Percentiles rank a stretch among this genome's conserved stretches.
Evolutionary conservation across 2,113 vertebrate genomes (phyloP).

Genomic region (Camelus bactrianus): DNA sequence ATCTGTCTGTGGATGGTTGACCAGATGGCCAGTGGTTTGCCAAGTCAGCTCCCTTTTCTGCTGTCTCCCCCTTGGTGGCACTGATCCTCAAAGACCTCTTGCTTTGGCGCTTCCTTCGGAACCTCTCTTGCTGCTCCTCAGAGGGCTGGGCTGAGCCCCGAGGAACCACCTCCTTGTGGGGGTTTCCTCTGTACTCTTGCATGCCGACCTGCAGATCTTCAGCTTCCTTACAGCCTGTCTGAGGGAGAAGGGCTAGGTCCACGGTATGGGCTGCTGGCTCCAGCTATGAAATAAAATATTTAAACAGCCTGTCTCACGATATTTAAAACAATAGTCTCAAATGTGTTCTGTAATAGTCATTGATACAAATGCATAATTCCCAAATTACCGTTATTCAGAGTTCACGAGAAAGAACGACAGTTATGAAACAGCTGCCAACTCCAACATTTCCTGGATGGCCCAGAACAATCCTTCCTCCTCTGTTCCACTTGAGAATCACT

Average conservation of each 20-base stretch:
- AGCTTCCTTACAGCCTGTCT: background rate
- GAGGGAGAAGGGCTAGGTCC: background rate
- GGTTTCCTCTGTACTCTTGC: background rate
- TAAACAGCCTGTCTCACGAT: background rate
- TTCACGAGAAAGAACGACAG: background rate
- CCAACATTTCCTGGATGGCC: background rate
- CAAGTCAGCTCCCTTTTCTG: too few relatives aligned
- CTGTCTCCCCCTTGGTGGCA: fast-evolving
- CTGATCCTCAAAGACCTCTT: background rate
- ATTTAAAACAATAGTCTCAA: background rate
- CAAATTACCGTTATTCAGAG: background rate
- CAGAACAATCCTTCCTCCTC: background rate
- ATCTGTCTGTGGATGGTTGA: background rate
- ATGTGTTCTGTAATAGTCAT: background rate
- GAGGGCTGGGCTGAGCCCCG: background rate
- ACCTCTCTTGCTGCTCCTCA: background rate
- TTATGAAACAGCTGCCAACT: fast-evolving
- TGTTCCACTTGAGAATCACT: slow-evolving; percentile 29
- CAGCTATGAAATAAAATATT: slow-evolving; percentile 34
- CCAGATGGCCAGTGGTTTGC: background rate
- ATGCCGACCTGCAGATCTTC: background rate
- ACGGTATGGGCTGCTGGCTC: background rate
- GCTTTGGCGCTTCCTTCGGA: background rate
- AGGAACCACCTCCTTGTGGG: background rate
- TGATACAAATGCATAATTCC: background rate